A percentile compares a stretch with the other conserved stretches of the same genome.
Evolutionary conservation across 2,113 vertebrate species (phyloP).

Genomic region (Raja brachyura): DNA sequence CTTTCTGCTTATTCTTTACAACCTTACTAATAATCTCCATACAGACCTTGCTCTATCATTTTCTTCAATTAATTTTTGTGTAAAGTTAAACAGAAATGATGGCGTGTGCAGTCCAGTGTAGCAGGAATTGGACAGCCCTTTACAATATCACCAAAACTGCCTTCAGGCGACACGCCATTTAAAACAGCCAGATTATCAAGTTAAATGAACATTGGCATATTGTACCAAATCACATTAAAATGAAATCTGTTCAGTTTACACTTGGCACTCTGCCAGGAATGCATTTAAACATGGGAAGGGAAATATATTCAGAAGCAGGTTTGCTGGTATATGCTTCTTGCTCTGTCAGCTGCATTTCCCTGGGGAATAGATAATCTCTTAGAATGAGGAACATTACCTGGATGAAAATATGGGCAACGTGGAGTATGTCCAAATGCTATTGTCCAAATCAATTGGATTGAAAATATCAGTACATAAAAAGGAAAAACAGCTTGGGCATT

Average conservation of each 20-base stretch:
- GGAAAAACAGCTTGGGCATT: not conserved
- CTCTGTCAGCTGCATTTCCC: not conserved
- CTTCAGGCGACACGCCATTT: not conserved
- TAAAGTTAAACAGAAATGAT: not conserved
- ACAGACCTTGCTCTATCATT: not conserved
- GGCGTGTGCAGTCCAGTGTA: not conserved
- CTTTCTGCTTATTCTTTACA: not conserved
- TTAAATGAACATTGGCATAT: not conserved
- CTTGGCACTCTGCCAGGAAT: not conserved
- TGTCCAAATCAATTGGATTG: not conserved
- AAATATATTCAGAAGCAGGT: not conserved
- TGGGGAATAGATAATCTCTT: not conserved
- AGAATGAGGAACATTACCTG: not conserved
- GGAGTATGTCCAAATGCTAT: not conserved
- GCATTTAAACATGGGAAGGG: not conserved
- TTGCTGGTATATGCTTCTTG: not conserved
- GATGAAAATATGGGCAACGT: not conserved
- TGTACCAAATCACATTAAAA: not conserved
- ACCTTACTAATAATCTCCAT: not conserved
- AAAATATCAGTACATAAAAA: not conserved
- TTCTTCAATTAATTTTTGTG: not conserved
- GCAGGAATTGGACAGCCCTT: not conserved
- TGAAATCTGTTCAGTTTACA: conserved; percentile 1
- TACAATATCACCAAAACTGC: not conserved
- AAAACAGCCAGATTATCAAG: not conserved